phyloP scores from a whole-genome alignment of 2,888 invertebrate species.

The Neria commutata region DNA sequence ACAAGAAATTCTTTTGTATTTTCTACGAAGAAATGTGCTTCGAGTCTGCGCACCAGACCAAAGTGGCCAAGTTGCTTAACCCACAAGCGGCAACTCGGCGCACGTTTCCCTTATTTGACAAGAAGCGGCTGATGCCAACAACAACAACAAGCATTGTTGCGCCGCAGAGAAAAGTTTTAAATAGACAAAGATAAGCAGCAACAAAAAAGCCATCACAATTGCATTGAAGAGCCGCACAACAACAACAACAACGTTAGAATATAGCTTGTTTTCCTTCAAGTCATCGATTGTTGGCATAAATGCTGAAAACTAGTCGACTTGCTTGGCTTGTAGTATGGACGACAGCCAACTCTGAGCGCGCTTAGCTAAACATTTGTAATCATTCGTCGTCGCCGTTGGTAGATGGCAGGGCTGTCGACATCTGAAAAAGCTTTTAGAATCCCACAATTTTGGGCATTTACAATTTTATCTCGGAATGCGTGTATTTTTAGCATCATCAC shows the following conservation, averaged over 20 bases:
- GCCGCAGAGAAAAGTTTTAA: slow-evolving; percentile 38
- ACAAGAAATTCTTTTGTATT: slow-evolving; percentile 45
- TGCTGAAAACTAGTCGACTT: slow-evolving; percentile 40
- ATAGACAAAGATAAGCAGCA: slow-evolving; percentile 32
- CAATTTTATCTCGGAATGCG: no score
- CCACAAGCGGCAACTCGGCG: neutral
- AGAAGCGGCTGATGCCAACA: slow-evolving; percentile 23
- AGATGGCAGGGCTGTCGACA: slow-evolving; percentile 19
- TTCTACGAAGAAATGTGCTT: slow-evolving; percentile 40
- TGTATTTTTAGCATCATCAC: no score
- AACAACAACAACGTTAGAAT: slow-evolving; percentile 5
- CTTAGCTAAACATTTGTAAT: no score
- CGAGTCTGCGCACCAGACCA: no score
- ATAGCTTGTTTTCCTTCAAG: neutral
- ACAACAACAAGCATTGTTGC: slow-evolving; percentile 15
- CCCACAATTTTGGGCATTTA: no score
- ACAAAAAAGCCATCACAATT: slow-evolving; percentile 12
- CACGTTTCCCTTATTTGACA: neutral
- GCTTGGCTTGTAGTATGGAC: no score
- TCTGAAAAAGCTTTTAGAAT: no score
- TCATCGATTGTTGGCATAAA: slow-evolving; percentile 33
- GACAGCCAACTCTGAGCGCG: no score
- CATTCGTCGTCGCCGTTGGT: slow-evolving; percentile 27
- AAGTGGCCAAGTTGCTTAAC: neutral
- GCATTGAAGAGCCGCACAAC: slow-evolving; percentile 5